phyloP scores from a whole-genome alignment of 2,888 invertebrate genomes.

The Idaea biselata region DNA sequence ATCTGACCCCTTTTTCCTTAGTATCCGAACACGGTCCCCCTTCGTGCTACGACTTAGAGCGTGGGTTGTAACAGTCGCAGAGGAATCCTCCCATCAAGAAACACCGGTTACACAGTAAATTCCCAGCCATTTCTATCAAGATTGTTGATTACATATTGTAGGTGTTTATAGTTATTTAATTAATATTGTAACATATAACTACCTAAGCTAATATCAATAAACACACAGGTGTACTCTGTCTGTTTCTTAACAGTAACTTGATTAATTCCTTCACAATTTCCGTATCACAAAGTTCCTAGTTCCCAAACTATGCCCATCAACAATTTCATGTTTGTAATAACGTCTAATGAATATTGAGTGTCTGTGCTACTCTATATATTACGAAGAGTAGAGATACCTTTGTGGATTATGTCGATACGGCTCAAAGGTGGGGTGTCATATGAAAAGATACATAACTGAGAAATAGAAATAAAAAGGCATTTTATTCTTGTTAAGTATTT shows the following conservation, averaged over 20 bases:
- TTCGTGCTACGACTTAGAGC: no score
- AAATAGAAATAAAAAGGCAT: conserved; percentile 12
- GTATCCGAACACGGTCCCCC: no score
- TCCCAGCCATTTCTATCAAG: not conserved
- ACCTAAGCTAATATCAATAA: not conserved
- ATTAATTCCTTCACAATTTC: conserved; percentile 37
- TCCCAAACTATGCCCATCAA: conserved; percentile 47
- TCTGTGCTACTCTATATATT: conserved; percentile 40
- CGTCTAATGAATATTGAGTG: conserved; percentile 58
- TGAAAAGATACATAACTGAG: conserved; percentile 14
- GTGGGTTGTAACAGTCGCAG: no score
- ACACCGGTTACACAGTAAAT: no score
- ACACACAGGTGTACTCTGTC: conserved; percentile 2
- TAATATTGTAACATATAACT: not conserved
- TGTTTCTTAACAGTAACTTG: conserved; percentile 22
- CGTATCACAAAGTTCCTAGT: conserved; percentile 36
- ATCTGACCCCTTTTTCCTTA: no score
- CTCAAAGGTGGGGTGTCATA: conserved; percentile 18
- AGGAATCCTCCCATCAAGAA: no score
- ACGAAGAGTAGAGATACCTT: conserved; percentile 22
- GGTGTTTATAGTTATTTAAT: not conserved
- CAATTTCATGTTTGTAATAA: conserved; percentile 50
- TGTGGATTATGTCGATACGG: conserved; percentile 28
- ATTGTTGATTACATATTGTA: not conserved
- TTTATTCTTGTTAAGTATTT: no score